phyloP scores from a whole-genome alignment of 2,888 invertebrate genomes.

The Dendrolimus houi region DNA sequence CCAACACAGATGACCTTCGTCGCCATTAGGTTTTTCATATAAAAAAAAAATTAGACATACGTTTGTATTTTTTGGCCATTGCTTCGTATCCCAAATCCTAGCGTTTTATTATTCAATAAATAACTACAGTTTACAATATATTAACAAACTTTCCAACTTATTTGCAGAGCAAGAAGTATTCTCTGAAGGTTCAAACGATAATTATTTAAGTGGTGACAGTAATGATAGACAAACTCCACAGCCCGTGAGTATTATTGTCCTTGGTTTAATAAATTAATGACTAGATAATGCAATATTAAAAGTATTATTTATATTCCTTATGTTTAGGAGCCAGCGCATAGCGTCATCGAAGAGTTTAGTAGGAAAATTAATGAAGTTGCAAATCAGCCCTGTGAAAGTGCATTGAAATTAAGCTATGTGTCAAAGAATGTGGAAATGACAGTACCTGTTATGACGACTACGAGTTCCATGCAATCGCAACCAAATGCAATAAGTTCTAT shows the following conservation, averaged over 20 bases:
- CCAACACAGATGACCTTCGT: neutral
- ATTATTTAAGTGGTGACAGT: slow-evolving; percentile 56
- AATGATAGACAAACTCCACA: slow-evolving; percentile 73
- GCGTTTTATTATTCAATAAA: no score
- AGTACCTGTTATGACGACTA: slow-evolving; percentile 24
- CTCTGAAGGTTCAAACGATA: slow-evolving; percentile 58
- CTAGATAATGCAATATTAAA: neutral
- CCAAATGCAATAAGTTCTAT: slow-evolving; percentile 55
- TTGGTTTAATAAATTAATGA: neutral
- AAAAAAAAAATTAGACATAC: no score
- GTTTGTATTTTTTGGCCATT: no score
- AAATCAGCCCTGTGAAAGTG: slow-evolving; percentile 52
- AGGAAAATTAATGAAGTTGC: slow-evolving; percentile 64
- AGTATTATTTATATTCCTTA: slow-evolving; percentile 5
- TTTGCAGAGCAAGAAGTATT: slow-evolving; percentile 71
- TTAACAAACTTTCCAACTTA: slow-evolving; percentile 13
- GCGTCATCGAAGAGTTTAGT: slow-evolving; percentile 63
- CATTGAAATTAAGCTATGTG: slow-evolving; percentile 40
- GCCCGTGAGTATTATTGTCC: slow-evolving; percentile 43
- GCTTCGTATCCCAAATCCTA: no score
- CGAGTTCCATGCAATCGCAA: slow-evolving; percentile 49
- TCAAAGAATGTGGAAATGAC: slow-evolving; percentile 45
- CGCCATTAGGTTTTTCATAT: no score
- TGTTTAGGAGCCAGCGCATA: slow-evolving; percentile 46
- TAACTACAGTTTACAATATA: neutral